Conservation (phyloP, 2,797 vertebrate species). For the Artibeus lituratus region DNA sequence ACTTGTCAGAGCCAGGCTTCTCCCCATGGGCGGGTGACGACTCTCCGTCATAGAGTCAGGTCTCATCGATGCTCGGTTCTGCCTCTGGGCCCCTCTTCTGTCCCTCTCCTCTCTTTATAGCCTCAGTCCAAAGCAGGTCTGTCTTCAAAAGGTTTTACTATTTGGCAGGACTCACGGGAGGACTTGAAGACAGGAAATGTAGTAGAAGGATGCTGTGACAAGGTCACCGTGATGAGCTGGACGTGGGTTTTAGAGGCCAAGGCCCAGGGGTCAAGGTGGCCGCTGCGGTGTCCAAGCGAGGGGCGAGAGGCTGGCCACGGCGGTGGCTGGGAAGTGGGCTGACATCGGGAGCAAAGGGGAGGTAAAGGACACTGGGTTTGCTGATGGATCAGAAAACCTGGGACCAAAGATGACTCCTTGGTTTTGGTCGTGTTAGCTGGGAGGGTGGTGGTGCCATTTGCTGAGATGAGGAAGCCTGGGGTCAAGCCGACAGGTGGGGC, state of each 20-base stretch:
- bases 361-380: not conserved
- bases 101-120: not conserved
- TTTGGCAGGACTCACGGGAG: not conserved
- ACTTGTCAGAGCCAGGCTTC: not conserved
- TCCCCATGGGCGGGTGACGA: not conserved
- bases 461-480: not conserved
- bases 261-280: not conserved
- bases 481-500: not conserved
- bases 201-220: not conserved
- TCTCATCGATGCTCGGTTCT: not conserved
- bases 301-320: not conserved
- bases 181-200: not conserved
- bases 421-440: not conserved
- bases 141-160: not conserved
- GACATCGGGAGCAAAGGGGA: rapidly evolving
- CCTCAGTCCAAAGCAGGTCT: not conserved
- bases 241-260: not conserved
- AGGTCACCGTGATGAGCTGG: not conserved
- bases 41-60: not conserved
- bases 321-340: not conserved
- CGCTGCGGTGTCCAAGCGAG: not conserved
- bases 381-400: not conserved
- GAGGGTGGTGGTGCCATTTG: not conserved
- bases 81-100: not conserved
- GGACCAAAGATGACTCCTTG: not conserved